Evolutionary conservation across 2,113 vertebrate genomes (phyloP).

Genomic region (Toxostoma redivivum): DNA sequence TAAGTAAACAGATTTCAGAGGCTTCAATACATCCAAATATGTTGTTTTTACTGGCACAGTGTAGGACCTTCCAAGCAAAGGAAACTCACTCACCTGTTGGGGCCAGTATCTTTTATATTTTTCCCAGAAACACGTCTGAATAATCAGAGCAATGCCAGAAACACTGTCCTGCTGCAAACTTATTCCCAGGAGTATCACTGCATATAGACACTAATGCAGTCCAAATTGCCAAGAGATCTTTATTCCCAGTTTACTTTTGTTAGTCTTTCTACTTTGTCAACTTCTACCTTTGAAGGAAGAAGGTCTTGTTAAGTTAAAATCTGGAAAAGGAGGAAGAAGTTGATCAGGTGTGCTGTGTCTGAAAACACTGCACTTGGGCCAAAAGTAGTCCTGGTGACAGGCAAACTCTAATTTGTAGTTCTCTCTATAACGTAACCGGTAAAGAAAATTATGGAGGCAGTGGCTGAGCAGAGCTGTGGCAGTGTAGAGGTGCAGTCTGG

Average conservation of each 20-base stretch:
- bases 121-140: constrained; percentile 17
- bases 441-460: not conserved
- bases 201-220: not conserved
- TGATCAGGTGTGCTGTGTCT: not conserved
- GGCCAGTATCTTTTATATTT: not conserved
- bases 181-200: not conserved
- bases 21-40: not conserved
- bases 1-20: not conserved
- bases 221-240: not conserved
- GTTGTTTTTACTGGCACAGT: constrained; percentile 4
- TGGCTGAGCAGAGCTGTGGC: not conserved
- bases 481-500: not conserved
- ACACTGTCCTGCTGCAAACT: not conserved
- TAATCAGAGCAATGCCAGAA: constrained; percentile 28
- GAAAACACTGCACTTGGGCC: not conserved
- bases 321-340: not conserved
- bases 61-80: not conserved
- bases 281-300: not conserved
- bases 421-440: not conserved
- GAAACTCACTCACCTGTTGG: not conserved
- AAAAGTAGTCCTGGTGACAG: not conserved
- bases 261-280: not conserved
- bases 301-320: not conserved
- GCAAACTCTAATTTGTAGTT: not conserved
- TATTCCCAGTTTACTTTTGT: not conserved